phyloP scores from a whole-genome alignment of 2,113 vertebrate genomes.

The Puma concolor region DNA sequence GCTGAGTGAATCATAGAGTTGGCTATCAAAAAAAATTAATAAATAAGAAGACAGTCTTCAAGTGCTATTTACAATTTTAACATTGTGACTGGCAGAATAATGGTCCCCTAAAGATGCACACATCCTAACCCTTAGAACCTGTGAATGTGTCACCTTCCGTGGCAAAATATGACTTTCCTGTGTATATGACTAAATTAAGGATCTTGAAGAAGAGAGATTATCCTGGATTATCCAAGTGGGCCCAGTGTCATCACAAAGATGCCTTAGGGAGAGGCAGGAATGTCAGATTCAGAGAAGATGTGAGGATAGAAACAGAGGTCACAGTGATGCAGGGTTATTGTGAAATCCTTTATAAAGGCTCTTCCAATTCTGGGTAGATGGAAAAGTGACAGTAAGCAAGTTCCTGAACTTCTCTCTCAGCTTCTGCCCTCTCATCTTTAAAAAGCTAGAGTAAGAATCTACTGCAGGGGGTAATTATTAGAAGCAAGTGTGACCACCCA shows the following conservation, averaged over 20 bases:
- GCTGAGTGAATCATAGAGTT: not conserved
- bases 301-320: not conserved
- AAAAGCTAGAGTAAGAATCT: not conserved
- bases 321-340: rapidly evolving
- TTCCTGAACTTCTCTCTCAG: not conserved
- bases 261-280: not conserved
- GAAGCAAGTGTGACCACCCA: not conserved
- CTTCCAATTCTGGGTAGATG: not conserved
- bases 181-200: not conserved
- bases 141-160: not conserved
- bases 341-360: not conserved
- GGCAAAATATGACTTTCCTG: not conserved
- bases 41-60: not conserved
- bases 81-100: not conserved
- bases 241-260: not conserved
- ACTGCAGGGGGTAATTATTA: not conserved
- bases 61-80: not conserved
- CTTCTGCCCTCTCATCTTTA: not conserved
- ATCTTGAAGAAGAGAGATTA: not conserved
- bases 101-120: not conserved
- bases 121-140: not conserved
- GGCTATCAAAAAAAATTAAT: not conserved
- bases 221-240: not conserved
- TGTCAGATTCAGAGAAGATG: not conserved
- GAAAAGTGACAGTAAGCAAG: not conserved